Evolutionary conservation across 2,113 vertebrate species (phyloP).

Genomic region (Ploceus nigricollis): DNA sequence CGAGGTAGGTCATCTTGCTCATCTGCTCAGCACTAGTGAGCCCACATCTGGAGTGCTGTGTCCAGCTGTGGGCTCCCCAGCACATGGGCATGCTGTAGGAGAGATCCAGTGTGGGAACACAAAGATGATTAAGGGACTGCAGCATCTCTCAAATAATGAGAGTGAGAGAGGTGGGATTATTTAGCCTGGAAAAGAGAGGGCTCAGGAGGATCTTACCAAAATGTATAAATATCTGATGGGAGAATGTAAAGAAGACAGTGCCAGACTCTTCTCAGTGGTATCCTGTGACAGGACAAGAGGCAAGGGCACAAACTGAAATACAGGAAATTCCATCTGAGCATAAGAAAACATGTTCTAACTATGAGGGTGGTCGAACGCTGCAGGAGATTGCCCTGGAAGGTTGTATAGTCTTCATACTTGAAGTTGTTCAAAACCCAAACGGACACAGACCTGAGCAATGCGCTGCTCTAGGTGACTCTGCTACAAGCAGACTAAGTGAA

Average conservation of each 20-base stretch:
- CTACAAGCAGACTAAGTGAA: background rate
- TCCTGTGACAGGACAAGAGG: constrained; percentile 27
- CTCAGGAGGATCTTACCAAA: constrained; percentile 16
- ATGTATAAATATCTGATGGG: constrained; percentile 12
- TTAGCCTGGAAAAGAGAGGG: background rate
- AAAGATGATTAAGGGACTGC: background rate
- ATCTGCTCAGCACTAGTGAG: background rate
- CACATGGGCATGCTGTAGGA: background rate
- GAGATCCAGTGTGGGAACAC: background rate
- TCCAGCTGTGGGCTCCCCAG: background rate
- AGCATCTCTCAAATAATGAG: background rate
- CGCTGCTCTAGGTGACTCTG: background rate
- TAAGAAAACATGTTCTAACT: background rate
- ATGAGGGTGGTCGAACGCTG: background rate
- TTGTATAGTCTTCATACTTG: background rate
- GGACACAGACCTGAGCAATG: background rate
- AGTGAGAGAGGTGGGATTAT: background rate
- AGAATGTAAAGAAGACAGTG: constrained; percentile 4
- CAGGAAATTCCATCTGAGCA: background rate
- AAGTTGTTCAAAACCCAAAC: background rate
- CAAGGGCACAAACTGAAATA: constrained; percentile 26
- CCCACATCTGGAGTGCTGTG: background rate
- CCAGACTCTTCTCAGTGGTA: constrained; percentile 18
- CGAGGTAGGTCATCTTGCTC: background rate
- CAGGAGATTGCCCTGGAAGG: background rate